phyloP scores from a whole-genome alignment of 2,888 invertebrate genomes.

The Macrophya alboannulata region DNA sequence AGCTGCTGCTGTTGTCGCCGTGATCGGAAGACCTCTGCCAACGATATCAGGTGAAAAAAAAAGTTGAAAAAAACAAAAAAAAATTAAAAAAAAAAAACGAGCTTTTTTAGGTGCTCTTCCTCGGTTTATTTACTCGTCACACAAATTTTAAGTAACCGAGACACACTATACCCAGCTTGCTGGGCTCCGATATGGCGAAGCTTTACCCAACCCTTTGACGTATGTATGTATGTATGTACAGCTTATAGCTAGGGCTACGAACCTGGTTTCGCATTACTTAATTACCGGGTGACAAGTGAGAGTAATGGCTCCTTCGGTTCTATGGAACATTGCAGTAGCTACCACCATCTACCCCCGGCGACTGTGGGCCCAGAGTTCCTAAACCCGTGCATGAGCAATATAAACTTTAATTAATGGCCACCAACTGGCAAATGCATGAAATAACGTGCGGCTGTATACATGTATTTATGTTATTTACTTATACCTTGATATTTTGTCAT shows the following conservation, averaged over 20 bases:
- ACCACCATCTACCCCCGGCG: not conserved
- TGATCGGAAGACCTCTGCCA: slow-evolving; percentile 87
- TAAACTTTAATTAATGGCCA: slow-evolving; percentile 43
- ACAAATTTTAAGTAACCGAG: not conserved
- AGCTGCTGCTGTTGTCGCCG: slow-evolving; percentile 88
- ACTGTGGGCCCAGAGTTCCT: slow-evolving; percentile 34
- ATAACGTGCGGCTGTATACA: not conserved
- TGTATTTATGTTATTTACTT: not conserved
- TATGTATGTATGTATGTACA: not conserved
- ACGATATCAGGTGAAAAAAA: slow-evolving; percentile 81
- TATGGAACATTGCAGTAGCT: slow-evolving; percentile 1
- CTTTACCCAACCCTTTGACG: slow-evolving; percentile 9
- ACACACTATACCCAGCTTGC: not conserved
- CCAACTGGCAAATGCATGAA: slow-evolving; percentile 43
- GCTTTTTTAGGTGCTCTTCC: not conserved
- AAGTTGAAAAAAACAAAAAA: slow-evolving; percentile 35
- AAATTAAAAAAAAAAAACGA: not conserved
- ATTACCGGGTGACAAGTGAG: slow-evolving; percentile 50
- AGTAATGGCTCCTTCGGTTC: slow-evolving; percentile 48
- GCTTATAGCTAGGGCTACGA: not conserved
- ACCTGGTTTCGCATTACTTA: slow-evolving; percentile 38
- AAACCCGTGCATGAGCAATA: slow-evolving; percentile 39
- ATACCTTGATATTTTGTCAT: not conserved
- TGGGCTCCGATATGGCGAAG: not conserved
- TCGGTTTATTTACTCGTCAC: slow-evolving; percentile 18